These are phyloP conservation scores for Vanacampus margaritifer DNA, from an alignment of 2,113 vertebrate species.

Conservation along the genomic window DNA sequence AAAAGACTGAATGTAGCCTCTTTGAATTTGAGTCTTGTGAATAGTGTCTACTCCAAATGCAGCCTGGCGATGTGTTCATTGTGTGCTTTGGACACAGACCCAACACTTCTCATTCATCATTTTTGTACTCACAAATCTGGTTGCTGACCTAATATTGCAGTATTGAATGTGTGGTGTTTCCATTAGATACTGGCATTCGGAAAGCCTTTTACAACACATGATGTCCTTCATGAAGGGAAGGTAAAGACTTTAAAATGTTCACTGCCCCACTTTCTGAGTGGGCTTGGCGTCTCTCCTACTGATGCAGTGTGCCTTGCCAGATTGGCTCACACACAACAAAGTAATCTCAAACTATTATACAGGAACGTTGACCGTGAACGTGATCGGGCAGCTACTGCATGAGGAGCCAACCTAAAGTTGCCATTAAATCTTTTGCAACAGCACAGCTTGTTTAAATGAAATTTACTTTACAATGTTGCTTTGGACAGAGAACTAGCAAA, in stretches of 20 bases:
- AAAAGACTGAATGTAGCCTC: no score
- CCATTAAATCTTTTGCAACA: background rate
- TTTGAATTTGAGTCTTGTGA: no score
- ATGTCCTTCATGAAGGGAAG: background rate
- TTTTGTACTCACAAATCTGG: background rate
- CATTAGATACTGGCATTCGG: background rate
- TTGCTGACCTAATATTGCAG: background rate
- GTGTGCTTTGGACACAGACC: no score
- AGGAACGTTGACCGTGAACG: background rate
- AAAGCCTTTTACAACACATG: background rate
- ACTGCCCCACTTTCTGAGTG: background rate
- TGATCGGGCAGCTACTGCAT: background rate
- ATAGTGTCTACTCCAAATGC: no score
- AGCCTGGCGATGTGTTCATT: no score
- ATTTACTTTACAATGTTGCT: background rate
- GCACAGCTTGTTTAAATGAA: background rate
- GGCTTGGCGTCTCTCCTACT: background rate
- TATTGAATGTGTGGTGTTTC: background rate
- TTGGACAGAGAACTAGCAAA: background rate
- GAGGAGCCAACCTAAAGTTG: background rate
- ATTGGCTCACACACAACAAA: background rate
- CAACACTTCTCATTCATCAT: no score
- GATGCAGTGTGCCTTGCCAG: background rate
- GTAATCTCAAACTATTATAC: background rate
- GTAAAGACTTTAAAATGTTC: background rate